A percentile compares a stretch with the other conserved stretches of the same genome.
Conservation (phyloP, 2,888 invertebrate genomes). For the Euzetes globulus region DNA sequence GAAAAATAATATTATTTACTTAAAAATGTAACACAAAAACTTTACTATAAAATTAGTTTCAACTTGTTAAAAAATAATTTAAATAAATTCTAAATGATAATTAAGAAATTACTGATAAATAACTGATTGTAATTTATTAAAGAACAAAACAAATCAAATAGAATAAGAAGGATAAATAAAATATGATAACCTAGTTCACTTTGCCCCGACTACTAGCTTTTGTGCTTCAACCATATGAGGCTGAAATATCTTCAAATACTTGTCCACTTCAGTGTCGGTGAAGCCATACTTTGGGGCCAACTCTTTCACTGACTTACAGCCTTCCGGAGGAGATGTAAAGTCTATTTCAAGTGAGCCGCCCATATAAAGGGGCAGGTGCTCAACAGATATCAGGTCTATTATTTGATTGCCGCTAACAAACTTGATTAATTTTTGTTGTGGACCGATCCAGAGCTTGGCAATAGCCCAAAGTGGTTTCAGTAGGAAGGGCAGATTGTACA, state of each 20-base stretch:
- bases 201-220: too few species aligned
- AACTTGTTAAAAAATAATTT: too few species aligned
- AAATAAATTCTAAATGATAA: too few species aligned
- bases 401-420: conserved; percentile 14
- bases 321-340: conserved; percentile 20
- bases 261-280: conserved; percentile 26
- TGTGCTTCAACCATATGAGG: conserved; percentile 16
- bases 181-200: too few species aligned
- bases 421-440: neutral
- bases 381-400: neutral
- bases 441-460: conserved; percentile 29
- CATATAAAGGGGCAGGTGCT: conserved; percentile 23
- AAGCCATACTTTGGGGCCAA: conserved; percentile 28
- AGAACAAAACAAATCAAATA: too few species aligned
- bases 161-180: too few species aligned
- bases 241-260: conserved; percentile 32
- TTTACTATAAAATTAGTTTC: too few species aligned
- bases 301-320: conserved; percentile 25
- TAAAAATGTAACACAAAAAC: too few species aligned
- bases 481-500: conserved; percentile 19
- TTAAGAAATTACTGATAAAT: too few species aligned
- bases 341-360: conserved; percentile 30
- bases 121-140: too few species aligned
- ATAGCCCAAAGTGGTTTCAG: conserved; percentile 29
- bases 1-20: too few species aligned